Evolutionary conservation across 1,140 invertebrate species (phyloP), one percentile per base, ranked within the genome.

Genomic region (Sminthurides bifidus): DNA sequence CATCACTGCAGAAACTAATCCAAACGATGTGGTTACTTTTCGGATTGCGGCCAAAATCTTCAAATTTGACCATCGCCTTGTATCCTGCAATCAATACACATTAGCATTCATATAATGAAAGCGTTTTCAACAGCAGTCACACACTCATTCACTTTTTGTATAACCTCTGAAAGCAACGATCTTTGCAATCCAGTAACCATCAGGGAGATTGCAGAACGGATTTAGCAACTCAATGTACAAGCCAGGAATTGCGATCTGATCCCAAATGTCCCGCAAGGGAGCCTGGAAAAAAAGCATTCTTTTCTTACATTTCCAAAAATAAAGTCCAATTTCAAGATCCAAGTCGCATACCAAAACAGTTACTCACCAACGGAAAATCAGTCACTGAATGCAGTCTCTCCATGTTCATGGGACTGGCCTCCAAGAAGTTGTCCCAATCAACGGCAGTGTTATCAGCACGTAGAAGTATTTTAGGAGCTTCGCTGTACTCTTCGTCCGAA

Each of bases 1-100:
- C 40, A 40, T 58, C 44, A 30, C 56, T 58, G 44, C 56, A 58
- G 26, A 52, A 58, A 24, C 48, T 52, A 4, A 52, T 52, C 56
- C 56, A 58, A 21, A 30, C 17, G 6, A 35, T 3, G 26, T 45
- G 35, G 2, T 19, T 17, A 41, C 14, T 2, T 6, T 5, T 2
- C 10, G 8, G 4, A 12, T 29, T 23, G n/a, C n/a, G n/a, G 15
- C 24, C 48, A 27, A 58, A 58, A n/a, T n/a, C 10, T 44, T 58
- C 56, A 58, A 52, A 58, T 27, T 52, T 49, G 8, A 58, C 29
- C 8, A 58, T 23, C 15, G 48, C 37, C 15, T 40, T 37, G 26
- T 58, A 58, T 26, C 56, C 56, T 58, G 26, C 6, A 12, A 26
- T 12, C 6, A 8, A 26, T 12, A 4, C 4, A 45, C 24, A 3